Percentiles rank a stretch among this genome's conserved stretches.
phyloP scores from a whole-genome alignment of 2,113 vertebrate species.

The Callocephalon fimbriatum region DNA sequence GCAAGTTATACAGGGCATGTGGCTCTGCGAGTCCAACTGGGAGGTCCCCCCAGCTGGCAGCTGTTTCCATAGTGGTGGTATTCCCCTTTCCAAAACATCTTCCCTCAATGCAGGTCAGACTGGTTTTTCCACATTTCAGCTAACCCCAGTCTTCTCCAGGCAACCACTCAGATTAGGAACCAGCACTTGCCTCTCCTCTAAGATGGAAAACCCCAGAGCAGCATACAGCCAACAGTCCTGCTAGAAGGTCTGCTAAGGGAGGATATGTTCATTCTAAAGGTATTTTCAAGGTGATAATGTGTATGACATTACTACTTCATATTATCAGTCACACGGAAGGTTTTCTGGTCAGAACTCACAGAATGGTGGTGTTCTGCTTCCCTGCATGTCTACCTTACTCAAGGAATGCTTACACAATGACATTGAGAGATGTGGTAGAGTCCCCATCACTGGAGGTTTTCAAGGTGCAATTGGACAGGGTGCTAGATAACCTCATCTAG shows the following conservation, averaged over 20 bases:
- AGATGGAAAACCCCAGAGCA: neutral
- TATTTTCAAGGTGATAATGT: neutral
- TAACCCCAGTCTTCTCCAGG: neutral
- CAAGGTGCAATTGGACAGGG: neutral
- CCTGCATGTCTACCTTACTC: accelerated
- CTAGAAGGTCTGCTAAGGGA: neutral
- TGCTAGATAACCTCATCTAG: neutral
- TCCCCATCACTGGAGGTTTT: neutral
- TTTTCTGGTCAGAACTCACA: neutral
- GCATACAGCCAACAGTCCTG: neutral
- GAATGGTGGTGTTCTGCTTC: neutral
- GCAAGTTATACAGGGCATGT: neutral
- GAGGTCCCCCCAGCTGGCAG: neutral
- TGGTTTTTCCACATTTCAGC: neutral
- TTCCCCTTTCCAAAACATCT: neutral
- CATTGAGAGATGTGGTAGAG: neutral
- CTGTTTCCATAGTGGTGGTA: neutral
- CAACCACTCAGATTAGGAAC: neutral
- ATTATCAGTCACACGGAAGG: neutral
- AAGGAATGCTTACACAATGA: neutral
- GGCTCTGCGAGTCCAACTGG: neutral
- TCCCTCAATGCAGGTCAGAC: neutral
- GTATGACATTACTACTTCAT: neutral
- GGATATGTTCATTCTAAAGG: neutral
- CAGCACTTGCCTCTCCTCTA: neutral